These are phyloP conservation scores for Ascidia mentula DNA, from an alignment of 23 tunicate species.

Conservation along the genomic window DNA sequence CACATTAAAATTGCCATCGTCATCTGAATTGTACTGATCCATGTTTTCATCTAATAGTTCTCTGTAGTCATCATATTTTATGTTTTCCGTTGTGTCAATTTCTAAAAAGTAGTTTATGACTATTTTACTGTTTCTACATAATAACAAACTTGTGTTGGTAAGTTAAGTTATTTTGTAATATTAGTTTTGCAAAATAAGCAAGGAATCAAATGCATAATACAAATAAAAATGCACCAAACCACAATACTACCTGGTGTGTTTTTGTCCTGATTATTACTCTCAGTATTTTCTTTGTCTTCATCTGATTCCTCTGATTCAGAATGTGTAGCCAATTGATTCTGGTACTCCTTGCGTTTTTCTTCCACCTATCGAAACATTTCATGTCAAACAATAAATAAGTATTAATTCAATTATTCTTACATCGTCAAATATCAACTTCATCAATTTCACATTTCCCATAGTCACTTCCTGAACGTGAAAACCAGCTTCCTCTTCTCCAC, in stretches of 20 bases:
- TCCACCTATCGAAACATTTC: constrained; percentile 24
- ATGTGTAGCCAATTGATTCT: constrained; percentile 12
- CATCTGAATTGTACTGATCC: constrained; percentile 54
- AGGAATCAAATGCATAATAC: neutral
- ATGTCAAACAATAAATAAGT: neutral
- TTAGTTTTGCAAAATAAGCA: neutral
- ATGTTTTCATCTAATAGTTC: constrained; percentile 35
- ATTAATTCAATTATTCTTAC: neutral
- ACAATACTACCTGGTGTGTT: neutral
- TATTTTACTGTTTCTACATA: too few relatives aligned
- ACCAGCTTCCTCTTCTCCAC: constrained; percentile 66
- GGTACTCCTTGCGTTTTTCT: constrained; percentile 29
- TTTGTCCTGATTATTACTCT: neutral
- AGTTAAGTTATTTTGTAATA: too few relatives aligned
- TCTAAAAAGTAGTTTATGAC: too few relatives aligned
- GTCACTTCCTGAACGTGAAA: constrained; percentile 18
- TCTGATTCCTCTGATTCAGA: neutral
- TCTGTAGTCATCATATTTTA: constrained; percentile 13
- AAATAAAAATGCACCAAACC: neutral
- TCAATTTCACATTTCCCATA: constrained; percentile 3
- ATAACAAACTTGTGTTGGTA: too few relatives aligned
- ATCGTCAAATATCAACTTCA: constrained; percentile 22
- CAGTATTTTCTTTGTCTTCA: constrained; percentile 20
- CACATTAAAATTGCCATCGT: constrained; percentile 64
- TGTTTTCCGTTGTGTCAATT: neutral